Conservation (phyloP, 2,113 vertebrate species). For the Dryoscopus gambensis region DNA sequence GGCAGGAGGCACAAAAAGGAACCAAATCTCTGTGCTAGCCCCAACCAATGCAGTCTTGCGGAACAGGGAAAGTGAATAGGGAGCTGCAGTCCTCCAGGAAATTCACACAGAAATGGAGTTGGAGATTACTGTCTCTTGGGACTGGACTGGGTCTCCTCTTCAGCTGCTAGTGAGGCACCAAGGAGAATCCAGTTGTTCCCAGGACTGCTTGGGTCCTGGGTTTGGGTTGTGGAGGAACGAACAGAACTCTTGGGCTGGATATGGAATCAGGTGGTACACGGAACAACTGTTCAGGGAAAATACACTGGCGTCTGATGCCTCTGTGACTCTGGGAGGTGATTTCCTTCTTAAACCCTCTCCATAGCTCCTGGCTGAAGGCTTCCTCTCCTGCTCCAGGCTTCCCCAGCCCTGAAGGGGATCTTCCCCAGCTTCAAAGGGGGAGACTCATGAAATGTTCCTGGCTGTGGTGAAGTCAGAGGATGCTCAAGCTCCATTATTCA, state of each 20-base stretch:
- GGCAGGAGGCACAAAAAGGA: not conserved
- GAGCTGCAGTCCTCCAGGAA: not conserved
- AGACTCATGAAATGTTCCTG: not conserved
- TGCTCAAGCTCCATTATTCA: not conserved
- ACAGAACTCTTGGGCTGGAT: not conserved
- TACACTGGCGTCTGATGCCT: not conserved
- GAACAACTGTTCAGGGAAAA: not conserved
- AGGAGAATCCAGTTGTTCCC: not conserved
- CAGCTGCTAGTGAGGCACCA: not conserved
- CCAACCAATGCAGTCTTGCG: not conserved
- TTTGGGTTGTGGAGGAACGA: not conserved
- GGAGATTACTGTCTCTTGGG: not conserved
- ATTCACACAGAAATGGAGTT: not conserved
- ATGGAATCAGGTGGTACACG: not conserved
- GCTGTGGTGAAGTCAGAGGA: not conserved
- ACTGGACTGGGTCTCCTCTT: not conserved
- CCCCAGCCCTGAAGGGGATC: not conserved
- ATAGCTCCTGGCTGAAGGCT: not conserved
- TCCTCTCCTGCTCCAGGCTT: not conserved
- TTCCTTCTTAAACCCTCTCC: rapidly evolving
- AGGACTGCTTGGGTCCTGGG: not conserved
- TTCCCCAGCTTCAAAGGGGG: not conserved
- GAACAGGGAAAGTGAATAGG: not conserved
- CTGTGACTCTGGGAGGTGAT: not conserved
- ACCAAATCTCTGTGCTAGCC: not conserved